A percentile compares a stretch with the other conserved stretches of the same genome.
Conservation (phyloP, 2,113 vertebrate genomes). For the Agapornis roseicollis region DNA sequence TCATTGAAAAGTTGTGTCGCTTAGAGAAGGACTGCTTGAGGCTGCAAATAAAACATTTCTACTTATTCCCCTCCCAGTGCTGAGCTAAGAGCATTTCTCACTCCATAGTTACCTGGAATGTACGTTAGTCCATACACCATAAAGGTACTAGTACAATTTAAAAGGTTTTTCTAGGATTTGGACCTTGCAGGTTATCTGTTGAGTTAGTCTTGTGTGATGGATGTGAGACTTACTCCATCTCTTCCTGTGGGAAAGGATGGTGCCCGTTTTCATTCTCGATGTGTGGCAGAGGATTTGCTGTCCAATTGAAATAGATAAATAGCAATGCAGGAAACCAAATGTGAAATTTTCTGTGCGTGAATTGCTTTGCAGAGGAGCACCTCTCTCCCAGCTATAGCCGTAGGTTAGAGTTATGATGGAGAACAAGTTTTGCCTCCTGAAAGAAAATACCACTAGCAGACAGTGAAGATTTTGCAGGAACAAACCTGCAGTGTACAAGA, state of each 20-base stretch:
- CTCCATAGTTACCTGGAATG: neutral
- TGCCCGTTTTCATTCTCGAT: neutral
- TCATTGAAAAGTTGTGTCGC: neutral
- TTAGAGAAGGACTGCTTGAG: neutral
- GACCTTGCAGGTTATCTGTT: neutral
- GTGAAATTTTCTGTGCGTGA: neutral
- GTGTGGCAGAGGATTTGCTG: neutral
- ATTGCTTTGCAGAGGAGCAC: neutral
- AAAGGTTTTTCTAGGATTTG: neutral
- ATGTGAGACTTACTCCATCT: neutral
- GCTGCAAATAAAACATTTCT: neutral
- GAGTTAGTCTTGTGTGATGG: neutral
- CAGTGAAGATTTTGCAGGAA: neutral
- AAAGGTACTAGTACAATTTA: neutral
- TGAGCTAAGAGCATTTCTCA: neutral
- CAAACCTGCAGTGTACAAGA: neutral
- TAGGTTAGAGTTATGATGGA: neutral
- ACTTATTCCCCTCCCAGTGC: neutral
- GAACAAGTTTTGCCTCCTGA: neutral
- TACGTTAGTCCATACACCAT: neutral
- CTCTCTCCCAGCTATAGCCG: neutral
- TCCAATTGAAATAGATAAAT: neutral
- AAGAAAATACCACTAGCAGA: neutral
- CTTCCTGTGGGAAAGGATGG: neutral
- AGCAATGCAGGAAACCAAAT: neutral